These are phyloP conservation scores for Rhinoptilus africanus DNA, from an alignment of 2,113 vertebrate species.

Conservation along the genomic window DNA sequence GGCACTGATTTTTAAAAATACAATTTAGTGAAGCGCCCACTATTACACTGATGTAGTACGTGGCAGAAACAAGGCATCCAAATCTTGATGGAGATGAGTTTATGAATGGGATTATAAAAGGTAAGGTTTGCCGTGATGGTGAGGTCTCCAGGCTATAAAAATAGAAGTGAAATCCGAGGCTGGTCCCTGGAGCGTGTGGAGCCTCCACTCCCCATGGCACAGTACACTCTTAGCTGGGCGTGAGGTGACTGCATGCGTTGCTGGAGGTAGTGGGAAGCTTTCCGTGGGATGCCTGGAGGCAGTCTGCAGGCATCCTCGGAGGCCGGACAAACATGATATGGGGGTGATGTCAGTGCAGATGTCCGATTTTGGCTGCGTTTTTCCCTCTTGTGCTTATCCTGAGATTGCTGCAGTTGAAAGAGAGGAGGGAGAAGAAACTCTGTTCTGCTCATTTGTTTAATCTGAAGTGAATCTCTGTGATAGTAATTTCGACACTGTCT, in stretches of 20 bases:
- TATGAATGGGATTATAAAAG: background rate
- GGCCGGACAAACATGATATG: background rate
- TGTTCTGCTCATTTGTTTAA: background rate
- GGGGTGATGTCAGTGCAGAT: slow-evolving; percentile 2
- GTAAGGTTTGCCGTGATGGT: accelerated
- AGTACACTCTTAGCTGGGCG: background rate
- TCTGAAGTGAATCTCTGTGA: background rate
- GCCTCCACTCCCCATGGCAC: accelerated
- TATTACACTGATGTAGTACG: background rate
- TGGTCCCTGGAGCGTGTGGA: background rate
- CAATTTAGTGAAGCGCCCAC: background rate
- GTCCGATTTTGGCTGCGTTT: background rate
- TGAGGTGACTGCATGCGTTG: background rate
- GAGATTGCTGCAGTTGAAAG: background rate
- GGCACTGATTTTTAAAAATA: background rate
- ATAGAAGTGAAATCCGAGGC: background rate
- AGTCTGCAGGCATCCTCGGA: background rate
- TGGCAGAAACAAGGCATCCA: background rate
- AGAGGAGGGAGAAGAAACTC: background rate
- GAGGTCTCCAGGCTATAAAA: background rate
- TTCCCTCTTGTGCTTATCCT: background rate
- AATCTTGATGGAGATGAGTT: background rate
- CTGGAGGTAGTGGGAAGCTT: background rate
- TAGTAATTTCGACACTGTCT: background rate
- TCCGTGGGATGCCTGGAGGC: background rate